Evolutionary conservation across 2,888 invertebrate genomes (phyloP).

Genomic region (Allolobophora icterica): DNA sequence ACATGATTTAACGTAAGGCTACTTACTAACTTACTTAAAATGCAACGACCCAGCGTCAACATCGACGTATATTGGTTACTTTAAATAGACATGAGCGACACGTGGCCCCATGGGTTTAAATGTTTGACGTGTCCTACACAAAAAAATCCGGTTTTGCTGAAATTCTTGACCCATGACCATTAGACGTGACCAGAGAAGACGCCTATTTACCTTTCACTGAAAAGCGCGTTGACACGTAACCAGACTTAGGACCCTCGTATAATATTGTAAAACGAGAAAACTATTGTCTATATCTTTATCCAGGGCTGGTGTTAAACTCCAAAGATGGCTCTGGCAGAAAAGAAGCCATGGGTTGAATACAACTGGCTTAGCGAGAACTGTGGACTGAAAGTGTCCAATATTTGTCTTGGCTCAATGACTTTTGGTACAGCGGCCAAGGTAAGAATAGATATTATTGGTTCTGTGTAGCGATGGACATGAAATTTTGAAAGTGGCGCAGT

Average conservation of each 20-base stretch:
- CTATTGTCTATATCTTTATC: background rate
- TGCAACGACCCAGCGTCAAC: too few species aligned
- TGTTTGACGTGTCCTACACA: too few species aligned
- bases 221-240: background rate
- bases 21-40: too few species aligned
- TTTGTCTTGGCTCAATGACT: conserved; percentile 59
- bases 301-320: background rate
- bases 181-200: background rate
- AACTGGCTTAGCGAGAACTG: conserved; percentile 42
- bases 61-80: too few species aligned
- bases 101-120: too few species aligned
- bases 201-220: background rate
- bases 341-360: conserved; percentile 37
- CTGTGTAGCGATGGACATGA: background rate
- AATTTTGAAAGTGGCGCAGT: background rate
- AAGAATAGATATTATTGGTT: too few species aligned
- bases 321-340: background rate
- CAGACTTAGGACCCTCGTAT: too few species aligned
- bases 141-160: too few species aligned
- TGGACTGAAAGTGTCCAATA: conserved; percentile 59
- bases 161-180: background rate
- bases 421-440: conserved; percentile 50
- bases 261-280: background rate
- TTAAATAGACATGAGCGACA: too few species aligned
- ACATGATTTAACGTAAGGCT: too few species aligned